A percentile compares a stretch with the other conserved stretches of the same genome.
phyloP scores from a whole-genome alignment of 1,140 invertebrate species.

The Drosophila santomea region DNA sequence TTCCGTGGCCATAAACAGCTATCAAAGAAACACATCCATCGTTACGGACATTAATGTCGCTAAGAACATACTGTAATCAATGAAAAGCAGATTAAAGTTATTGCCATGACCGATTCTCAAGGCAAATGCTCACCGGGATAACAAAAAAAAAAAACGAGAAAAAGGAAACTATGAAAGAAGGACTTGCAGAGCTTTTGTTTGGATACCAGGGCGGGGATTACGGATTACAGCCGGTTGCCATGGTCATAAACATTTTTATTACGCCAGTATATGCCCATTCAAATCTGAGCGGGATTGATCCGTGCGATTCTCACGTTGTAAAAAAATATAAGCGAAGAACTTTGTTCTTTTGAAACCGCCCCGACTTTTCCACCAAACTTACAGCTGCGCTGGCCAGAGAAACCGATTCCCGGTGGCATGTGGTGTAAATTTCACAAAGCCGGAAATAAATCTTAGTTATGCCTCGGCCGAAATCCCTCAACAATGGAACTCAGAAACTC shows the following conservation, averaged over 20 bases:
- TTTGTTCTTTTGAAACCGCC: conserved; percentile 47
- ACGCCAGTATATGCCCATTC: conserved; percentile 29
- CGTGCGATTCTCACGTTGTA: conserved; percentile 45
- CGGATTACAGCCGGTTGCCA: conserved; percentile 47
- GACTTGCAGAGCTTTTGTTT: conserved; percentile 40
- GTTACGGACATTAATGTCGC: conserved; percentile 22
- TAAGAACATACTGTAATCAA: conserved; percentile 26
- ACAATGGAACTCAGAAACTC: conserved; percentile 23
- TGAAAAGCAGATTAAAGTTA: conserved; percentile 42
- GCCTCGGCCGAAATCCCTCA: conserved; percentile 50
- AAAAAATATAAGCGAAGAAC: conserved; percentile 19
- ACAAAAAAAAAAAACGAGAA: background rate
- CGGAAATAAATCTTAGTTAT: conserved; percentile 82
- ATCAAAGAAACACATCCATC: conserved; percentile 27
- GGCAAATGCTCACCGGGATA: background rate
- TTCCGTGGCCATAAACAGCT: conserved; percentile 7
- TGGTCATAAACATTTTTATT: conserved; percentile 47
- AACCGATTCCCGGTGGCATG: conserved; percentile 49
- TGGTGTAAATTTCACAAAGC: conserved; percentile 74
- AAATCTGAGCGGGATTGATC: conserved; percentile 42
- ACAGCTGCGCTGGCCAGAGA: conserved; percentile 41
- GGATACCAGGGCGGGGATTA: conserved; percentile 23
- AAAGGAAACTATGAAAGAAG: conserved; percentile 15
- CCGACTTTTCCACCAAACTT: conserved; percentile 15
- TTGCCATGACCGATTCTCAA: conserved; percentile 34